Base-by-base conservation (phyloP, 2,113 vertebrate species). In the Pterocles gutturalis region DNA sequence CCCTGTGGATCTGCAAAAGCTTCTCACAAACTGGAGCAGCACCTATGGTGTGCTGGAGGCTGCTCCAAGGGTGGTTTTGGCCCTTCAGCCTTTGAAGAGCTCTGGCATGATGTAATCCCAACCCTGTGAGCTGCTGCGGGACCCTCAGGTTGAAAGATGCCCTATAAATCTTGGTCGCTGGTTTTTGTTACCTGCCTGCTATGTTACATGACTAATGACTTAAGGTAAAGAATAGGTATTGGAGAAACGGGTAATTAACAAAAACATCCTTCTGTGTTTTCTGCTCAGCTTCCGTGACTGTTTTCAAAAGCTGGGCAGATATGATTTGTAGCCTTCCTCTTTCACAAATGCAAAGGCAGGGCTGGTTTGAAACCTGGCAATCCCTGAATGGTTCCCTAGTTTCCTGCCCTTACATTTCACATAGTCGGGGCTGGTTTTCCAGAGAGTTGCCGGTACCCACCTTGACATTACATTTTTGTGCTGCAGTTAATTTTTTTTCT, bases 251-350 rank as follows among this genome's bases (percentile, higher is more conserved):
- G 80, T 89, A 96, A 95, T 97, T 95, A 97, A 97, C 95, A 94
- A 92, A 91, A 97, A 93, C 94, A 96, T 95, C 94, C 83, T 93
- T 95, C 95, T 85, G 73, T 95, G 91, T 87, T 95, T 97, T 96
- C 94, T 97, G 95, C 86, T 97, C 90, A 94, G 92, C 95, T 91
- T 82, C 95, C 70, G 71, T 95, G 96, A 97, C 95, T 82, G 10
- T 64, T 94, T 89, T 91, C 92, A 89, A 83, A 83, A 96, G 96
- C 80, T 0, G 11, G 81, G 61, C 91, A 92, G 84, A 69, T 70
- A 46, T 84, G 87, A 96, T 96, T 97, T 96, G 96, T 89, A 61
- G 93, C 66, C 87, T 95, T 81, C 43, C 64, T 36, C 34, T 76
- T 71, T 84, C 65, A 60, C 72, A 36, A 87, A 38, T 0, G 1